These are phyloP conservation scores for Melanerpes aurifrons DNA, from an alignment of 2,113 vertebrate species.

Conservation along the genomic window DNA sequence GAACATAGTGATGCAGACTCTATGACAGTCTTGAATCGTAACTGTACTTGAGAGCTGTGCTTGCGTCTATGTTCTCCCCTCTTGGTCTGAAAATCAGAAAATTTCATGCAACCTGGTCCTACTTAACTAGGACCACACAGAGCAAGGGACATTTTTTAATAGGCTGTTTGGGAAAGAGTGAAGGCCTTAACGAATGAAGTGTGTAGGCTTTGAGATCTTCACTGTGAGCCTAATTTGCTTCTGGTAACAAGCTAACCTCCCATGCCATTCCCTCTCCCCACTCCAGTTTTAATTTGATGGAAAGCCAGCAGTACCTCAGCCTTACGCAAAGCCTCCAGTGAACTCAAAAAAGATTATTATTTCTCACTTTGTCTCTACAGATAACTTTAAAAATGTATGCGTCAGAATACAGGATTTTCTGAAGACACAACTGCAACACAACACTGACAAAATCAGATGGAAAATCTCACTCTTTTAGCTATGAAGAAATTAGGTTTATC, in stretches of 20 bases:
- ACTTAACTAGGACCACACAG: constrained; percentile 58
- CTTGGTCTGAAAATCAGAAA: background rate
- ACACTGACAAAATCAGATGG: constrained; percentile 78
- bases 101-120: constrained; percentile 9
- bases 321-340: constrained; percentile 25
- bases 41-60: background rate
- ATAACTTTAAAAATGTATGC: constrained; percentile 70
- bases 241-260: constrained; percentile 19
- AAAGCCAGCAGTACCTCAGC: background rate
- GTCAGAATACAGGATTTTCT: constrained; percentile 40
- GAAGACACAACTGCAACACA: constrained; percentile 73
- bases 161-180: constrained; percentile 25
- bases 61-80: background rate
- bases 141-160: constrained; percentile 27
- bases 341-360: constrained; percentile 24
- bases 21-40: background rate
- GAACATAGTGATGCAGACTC: background rate
- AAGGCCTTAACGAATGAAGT: background rate
- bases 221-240: constrained; percentile 21
- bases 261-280: background rate
- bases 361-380: constrained; percentile 30
- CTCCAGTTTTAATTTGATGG: constrained; percentile 19
- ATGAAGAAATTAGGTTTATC: constrained; percentile 83
- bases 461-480: constrained; percentile 79
- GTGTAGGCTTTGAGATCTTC: background rate